Base-by-base conservation (phyloP, 2,113 vertebrate species). In the Coturnix japonica region DNA sequence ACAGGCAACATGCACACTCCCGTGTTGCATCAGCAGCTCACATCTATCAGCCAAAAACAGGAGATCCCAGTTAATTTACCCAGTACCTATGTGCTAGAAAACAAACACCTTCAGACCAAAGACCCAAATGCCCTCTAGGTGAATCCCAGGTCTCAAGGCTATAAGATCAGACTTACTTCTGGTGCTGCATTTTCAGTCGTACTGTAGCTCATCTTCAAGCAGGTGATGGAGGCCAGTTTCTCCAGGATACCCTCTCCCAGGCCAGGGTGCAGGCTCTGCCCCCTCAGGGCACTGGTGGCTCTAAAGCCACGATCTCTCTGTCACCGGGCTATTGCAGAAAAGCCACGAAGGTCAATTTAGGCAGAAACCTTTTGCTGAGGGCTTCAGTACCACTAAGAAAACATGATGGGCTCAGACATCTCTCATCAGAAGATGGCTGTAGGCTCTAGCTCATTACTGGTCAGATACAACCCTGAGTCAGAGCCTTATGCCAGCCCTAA, bases 391-490 rank as follows among this genome's bases (percentile, higher is more conserved):
- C 82, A 91, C 79, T 41, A 90, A 95, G 43, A 81, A 85, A 90
- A 87, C 76, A 66, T 85, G 72, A 89, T 60, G 85, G 82, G 82
- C 91, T 94, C 90, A 87, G 69, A 39, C 63, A 39, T 1, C 37
- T 91, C 18, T 1, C 82, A 80, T 87, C 82, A 80, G 87, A 87
- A 83, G 89, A 73, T 25, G 81, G 91, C 91, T 95, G 94, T 56
- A 92, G 53, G 94, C 85, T 90, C 56, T 65, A 63, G 85, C 91
- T 95, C 90, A 82, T 92, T 90, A 95, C 91, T 91, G 91, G 90
- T 93, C 87, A 96, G 94, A 95, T 67, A 70, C 67, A 95, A 3
- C 33, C 94, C 91, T 96, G 95, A 96, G 90, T 96, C 95, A 96
- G 85, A 96, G 95, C 85, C 7, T 86, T 92, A 9, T 67, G 87